phyloP scores from a whole-genome alignment of 1,140 invertebrate genomes.

The Delia radicum region DNA sequence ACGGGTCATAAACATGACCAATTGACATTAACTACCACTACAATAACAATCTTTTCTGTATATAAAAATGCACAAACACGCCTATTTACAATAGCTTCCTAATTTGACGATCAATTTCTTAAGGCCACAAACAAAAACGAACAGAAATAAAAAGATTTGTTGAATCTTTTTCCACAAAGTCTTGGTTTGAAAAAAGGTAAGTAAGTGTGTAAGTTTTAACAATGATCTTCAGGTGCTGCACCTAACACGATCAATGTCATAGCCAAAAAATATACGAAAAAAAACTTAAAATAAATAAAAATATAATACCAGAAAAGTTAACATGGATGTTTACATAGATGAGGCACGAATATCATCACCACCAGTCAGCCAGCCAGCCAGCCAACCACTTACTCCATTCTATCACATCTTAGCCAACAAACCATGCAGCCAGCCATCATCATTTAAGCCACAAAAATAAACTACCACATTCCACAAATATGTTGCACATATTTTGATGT shows the following conservation, averaged over 20 bases:
- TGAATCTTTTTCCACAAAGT: too few species aligned
- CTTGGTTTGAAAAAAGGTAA: background rate
- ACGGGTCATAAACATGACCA: conserved; percentile 1
- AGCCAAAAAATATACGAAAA: background rate
- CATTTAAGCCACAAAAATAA: conserved; percentile 1
- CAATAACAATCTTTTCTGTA: background rate
- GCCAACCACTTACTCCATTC: too few species aligned
- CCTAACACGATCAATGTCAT: conserved; percentile 3
- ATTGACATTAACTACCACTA: conserved; percentile 1
- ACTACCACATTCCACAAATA: conserved; percentile 5
- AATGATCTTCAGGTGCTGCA: conserved; percentile 3
- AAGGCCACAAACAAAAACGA: background rate
- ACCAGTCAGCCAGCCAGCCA: background rate
- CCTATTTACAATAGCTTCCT: background rate
- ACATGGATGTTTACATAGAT: background rate
- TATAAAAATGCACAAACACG: background rate
- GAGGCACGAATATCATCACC: background rate
- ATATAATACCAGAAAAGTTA: background rate
- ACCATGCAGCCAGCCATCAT: background rate
- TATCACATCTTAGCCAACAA: background rate
- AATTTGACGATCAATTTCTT: conserved; percentile 4
- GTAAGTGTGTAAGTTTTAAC: background rate
- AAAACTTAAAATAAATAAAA: background rate
- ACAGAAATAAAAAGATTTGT: background rate
- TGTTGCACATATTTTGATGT: conserved; percentile 1